phyloP scores from a whole-genome alignment of 64 coral and sea anemone genomes.

The Dendrophyllia cribrosa region DNA sequence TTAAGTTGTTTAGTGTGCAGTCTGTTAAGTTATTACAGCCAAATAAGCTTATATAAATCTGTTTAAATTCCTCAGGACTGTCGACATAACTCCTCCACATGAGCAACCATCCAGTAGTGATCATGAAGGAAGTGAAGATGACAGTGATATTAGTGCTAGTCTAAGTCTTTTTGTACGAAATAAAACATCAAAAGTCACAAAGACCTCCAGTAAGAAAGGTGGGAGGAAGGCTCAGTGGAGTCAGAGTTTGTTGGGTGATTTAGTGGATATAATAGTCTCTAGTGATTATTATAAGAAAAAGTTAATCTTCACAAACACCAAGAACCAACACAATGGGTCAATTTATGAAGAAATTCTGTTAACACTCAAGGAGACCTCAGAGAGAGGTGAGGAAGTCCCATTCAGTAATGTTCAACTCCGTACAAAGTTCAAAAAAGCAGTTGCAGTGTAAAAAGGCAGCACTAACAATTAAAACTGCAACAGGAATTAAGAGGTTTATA shows the following conservation, averaged over 20 bases:
- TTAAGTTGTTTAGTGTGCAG: no score
- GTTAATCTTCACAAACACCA: constrained; percentile 59
- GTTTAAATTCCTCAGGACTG: no score
- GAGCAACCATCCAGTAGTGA: no score
- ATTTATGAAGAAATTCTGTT: constrained; percentile 22
- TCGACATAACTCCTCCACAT: no score
- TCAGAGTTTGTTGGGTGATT: neutral
- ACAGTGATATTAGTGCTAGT: neutral
- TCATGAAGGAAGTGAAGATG: neutral
- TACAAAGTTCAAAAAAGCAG: constrained; percentile 69
- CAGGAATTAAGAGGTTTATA: constrained; percentile 59
- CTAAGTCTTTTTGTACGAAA: neutral
- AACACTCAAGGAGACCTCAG: constrained; percentile 21
- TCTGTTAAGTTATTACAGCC: no score
- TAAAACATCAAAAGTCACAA: neutral
- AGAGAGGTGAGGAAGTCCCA: constrained; percentile 40
- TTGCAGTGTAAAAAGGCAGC: constrained; percentile 62
- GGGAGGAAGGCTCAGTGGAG: constrained; percentile 11
- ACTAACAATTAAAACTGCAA: constrained; percentile 72
- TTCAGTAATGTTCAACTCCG: constrained; percentile 48
- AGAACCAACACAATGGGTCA: constrained; percentile 50
- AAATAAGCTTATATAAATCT: no score
- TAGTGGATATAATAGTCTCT: constrained; percentile 12
- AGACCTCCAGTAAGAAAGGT: neutral
- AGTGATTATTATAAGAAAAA: constrained; percentile 57